Conservation (phyloP, 92 coral and sea anemone species). For the Porites lobata region DNA sequence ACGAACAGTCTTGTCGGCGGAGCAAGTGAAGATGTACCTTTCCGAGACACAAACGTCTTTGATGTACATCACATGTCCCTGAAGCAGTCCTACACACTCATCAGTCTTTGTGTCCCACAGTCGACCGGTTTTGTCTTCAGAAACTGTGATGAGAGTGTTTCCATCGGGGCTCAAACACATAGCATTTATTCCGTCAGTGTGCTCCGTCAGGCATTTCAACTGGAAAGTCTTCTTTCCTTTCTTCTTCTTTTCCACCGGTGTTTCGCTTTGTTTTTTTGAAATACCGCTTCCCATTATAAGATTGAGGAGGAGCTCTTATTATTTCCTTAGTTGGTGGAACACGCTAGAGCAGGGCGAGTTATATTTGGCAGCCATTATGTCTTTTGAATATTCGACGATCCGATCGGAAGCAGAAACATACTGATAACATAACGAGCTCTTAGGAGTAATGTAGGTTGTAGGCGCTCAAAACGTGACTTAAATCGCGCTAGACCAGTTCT, state of each 20-base stretch:
- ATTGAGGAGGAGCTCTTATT: conserved; percentile 34
- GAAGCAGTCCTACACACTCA: conserved; percentile 79
- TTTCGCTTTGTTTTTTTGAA: conserved; percentile 70
- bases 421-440: conserved; percentile 2
- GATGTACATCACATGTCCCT: conserved; percentile 89
- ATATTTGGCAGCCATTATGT: conserved; percentile 40
- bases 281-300: conserved; percentile 94
- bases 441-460: neutral
- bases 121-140: conserved; percentile 95
- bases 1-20: conserved; percentile 91
- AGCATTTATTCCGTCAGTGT: conserved; percentile 83
- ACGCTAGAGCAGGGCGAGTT: conserved; percentile 21
- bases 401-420: conserved; percentile 16
- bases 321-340: conserved; percentile 20
- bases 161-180: conserved; percentile 87
- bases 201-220: conserved; percentile 74
- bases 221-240: conserved; percentile 77
- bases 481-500: conserved; percentile 14
- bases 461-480: neutral
- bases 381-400: neutral
- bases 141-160: conserved; percentile 85
- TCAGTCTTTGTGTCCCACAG: conserved; percentile 95
- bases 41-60: conserved; percentile 88
- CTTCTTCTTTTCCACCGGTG: conserved; percentile 53
- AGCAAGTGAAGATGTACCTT: conserved; percentile 87